Evolutionary conservation across 2,888 invertebrate species (phyloP).

Genomic region (Neelides folsomi): DNA sequence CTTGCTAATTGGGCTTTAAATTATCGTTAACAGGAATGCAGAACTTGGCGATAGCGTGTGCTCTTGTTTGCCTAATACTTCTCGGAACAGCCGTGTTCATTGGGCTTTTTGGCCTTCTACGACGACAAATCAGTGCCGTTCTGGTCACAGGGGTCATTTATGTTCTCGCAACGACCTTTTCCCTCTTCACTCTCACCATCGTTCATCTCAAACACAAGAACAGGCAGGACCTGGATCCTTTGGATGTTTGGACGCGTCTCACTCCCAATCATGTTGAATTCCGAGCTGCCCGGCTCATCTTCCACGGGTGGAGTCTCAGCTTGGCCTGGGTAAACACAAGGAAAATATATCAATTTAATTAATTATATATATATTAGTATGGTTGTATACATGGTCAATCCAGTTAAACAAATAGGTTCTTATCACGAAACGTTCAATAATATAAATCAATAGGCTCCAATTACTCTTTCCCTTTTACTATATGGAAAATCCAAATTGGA

Average conservation of each 20-base stretch:
- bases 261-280: conserved; percentile 32
- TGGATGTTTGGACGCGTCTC: conserved; percentile 33
- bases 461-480: too few species aligned
- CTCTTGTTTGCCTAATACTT: conserved; percentile 78
- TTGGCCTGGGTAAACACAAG: conserved; percentile 55
- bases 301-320: conserved; percentile 68
- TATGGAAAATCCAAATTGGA: too few species aligned
- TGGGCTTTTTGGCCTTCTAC: conserved; percentile 74
- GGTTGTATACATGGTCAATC: too few species aligned
- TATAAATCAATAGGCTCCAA: too few species aligned
- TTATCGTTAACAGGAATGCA: conserved; percentile 62
- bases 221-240: conserved; percentile 40
- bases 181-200: conserved; percentile 78
- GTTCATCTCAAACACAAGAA: conserved; percentile 80
- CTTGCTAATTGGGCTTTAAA: not conserved
- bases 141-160: conserved; percentile 90
- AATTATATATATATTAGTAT: not conserved
- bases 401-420: too few species aligned
- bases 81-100: conserved; percentile 74
- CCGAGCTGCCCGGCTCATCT: conserved; percentile 52
- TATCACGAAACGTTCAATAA: too few species aligned
- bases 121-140: conserved; percentile 84
- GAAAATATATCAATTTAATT: conserved; percentile 23
- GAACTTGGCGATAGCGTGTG: conserved; percentile 87
- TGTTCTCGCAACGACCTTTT: conserved; percentile 76